These are phyloP conservation scores for Bradypodion pumilum DNA, from an alignment of 2,797 vertebrate species.

Conservation along the genomic window DNA sequence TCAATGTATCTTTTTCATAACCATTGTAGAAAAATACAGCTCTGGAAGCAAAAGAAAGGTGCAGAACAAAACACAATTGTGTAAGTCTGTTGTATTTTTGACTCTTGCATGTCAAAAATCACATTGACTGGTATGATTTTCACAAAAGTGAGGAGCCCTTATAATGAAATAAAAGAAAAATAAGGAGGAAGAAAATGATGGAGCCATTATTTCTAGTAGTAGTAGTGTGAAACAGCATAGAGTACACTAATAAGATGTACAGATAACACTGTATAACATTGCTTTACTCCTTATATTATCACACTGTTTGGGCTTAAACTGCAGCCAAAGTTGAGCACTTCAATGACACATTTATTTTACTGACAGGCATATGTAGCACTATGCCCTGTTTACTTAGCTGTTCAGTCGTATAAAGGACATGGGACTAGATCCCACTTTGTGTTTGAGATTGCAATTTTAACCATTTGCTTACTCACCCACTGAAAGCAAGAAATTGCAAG, in stretches of 20 bases:
- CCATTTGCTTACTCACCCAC: neutral
- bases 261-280: constrained; percentile 42
- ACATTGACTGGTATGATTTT: constrained; percentile 56
- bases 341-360: neutral
- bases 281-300: constrained; percentile 42
- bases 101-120: constrained; percentile 58
- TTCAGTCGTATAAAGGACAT: neutral
- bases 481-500: no score
- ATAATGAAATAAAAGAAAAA: constrained; percentile 34
- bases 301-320: constrained; percentile 28
- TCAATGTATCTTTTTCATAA: constrained; percentile 50
- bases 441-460: neutral
- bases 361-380: neutral
- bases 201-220: constrained; percentile 4
- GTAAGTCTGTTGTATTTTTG: constrained; percentile 50
- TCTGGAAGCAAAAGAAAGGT: constrained; percentile 46
- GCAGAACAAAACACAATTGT: constrained; percentile 43
- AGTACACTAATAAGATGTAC: constrained; percentile 20
- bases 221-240: constrained; percentile 35
- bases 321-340: neutral
- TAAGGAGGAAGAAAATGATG: neutral
- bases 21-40: constrained; percentile 27
- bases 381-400: neutral
- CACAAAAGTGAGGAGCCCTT: constrained; percentile 46
- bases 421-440: neutral